phyloP scores from a whole-genome alignment of 2,888 invertebrate species.

The Coenonympha glycerion region DNA sequence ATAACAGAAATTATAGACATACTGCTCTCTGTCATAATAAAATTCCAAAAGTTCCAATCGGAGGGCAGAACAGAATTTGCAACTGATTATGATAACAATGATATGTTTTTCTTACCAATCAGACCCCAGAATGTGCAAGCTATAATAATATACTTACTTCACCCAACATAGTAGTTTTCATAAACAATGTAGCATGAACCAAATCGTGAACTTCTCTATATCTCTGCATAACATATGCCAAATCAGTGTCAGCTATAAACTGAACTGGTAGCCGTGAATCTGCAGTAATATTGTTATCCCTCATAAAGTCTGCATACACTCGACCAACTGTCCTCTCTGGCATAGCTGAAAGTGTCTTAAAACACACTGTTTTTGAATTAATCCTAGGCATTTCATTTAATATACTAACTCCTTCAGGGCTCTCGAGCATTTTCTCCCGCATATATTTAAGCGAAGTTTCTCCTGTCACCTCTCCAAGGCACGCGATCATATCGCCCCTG shows the following conservation, averaged over 20 bases:
- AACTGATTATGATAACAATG: no score
- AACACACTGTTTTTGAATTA: constrained; percentile 86
- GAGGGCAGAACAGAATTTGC: no score
- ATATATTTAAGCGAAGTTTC: constrained; percentile 82
- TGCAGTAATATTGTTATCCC: constrained; percentile 90
- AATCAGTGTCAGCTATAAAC: constrained; percentile 90
- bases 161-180: constrained; percentile 95
- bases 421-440: constrained; percentile 82
- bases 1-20: no score
- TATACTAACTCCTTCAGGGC: constrained; percentile 86
- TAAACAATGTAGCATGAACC: constrained; percentile 90
- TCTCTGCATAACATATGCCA: constrained; percentile 97
- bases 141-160: no score
- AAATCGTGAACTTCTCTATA: constrained; percentile 98
- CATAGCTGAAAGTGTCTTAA: constrained; percentile 80
- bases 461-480: constrained; percentile 94
- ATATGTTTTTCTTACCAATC: no score
- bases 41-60: no score
- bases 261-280: constrained; percentile 93
- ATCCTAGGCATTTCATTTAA: constrained; percentile 88
- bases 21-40: no score
- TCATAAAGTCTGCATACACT: constrained; percentile 89
- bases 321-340: constrained; percentile 90
- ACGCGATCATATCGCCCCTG: constrained; percentile 94
- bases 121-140: no score